Evolutionary conservation across 2,888 invertebrate genomes (phyloP), one percentile per base, ranked within the genome.

Genomic region (Ornithoptera priamus): DNA sequence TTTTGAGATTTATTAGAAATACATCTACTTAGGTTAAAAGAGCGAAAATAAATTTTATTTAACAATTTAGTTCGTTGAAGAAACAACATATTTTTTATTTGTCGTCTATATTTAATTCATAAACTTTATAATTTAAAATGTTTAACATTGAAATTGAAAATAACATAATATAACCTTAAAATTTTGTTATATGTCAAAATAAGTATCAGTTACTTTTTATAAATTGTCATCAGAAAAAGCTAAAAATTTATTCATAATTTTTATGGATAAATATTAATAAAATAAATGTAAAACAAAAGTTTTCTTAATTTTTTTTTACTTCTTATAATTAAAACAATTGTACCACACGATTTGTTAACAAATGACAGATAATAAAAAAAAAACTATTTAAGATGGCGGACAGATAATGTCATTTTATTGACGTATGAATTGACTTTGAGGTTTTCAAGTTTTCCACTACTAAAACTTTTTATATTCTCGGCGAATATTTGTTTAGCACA

Each of bases 21-120:
- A 82, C 83, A 87, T 72, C 85, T 81, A 73, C 85, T 85, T 24
- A 74, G 81, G 39, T 77, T 75, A 18, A 75, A 71, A 67, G 71
- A 70, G 72, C 73, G 77, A 50, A 72, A 80, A 3, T 83, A 53
- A 61, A 79, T 66, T 53, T 74, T 80, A 22, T 81, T 59, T 0
- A 86, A 75, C 65, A 81, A 79, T 46, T 76, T 79, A 24, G 75
- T 68, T 39, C 78, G 77, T 69, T 74, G 77, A 50, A 83, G 67
- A 57, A 77, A 79, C 66, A 81, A 77, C 86, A 87, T 88, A 1
- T 10, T 39, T 67, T 4, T 46, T 46, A 46, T 46, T 46, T 2
- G 12, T 46, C 46, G 46, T 46, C 15, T 46, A 46, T 46, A 46
- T 46, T 46, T 12, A 46, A 15, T 10, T 46, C 4, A 46, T 46